Conservation (phyloP, 2,113 vertebrate species). For the Budorcas taxicolor region DNA sequence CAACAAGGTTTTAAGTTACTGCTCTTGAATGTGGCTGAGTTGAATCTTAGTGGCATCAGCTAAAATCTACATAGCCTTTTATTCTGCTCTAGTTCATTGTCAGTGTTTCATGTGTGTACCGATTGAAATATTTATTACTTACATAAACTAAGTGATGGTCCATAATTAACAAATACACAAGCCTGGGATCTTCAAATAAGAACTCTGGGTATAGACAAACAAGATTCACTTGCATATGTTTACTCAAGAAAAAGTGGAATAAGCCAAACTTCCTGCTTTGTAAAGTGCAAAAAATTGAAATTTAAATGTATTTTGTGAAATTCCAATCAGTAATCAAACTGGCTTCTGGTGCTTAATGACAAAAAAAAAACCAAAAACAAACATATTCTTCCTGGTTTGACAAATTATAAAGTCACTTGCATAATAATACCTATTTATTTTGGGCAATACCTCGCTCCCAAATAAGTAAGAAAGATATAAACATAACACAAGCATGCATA, state of each 20-base stretch:
- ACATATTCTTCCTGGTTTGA: background rate
- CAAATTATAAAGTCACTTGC: background rate
- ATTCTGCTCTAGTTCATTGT: background rate
- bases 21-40: background rate
- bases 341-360: background rate
- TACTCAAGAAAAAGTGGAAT: background rate
- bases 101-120: background rate
- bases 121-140: background rate
- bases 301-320: background rate
- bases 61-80: background rate
- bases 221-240: background rate
- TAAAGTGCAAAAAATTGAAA: background rate
- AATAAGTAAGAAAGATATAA: background rate
- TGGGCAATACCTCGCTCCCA: background rate
- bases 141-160: background rate
- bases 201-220: background rate
- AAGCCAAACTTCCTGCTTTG: background rate
- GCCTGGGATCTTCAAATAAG: background rate
- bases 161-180: background rate
- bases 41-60: background rate
- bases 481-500: background rate
- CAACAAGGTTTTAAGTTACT: background rate
- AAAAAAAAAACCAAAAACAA: background rate
- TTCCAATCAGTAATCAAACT: background rate
- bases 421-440: background rate